Conservation (phyloP, 2,113 vertebrate species). For the Pipa parva region DNA sequence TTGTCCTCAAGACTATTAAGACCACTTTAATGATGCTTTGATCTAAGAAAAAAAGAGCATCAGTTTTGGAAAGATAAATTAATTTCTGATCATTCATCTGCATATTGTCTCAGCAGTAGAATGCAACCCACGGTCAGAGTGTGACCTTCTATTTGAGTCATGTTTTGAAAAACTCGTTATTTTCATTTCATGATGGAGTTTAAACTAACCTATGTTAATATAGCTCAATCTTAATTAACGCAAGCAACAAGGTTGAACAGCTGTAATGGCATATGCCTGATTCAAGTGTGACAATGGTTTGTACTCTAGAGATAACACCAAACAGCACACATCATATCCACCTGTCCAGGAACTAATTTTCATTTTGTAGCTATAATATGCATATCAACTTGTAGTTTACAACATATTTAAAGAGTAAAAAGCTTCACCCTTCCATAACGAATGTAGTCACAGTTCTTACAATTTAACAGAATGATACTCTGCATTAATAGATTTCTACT, state of each 20-base stretch:
- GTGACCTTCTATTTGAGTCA: background rate
- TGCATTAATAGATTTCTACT: background rate
- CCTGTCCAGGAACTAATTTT: background rate
- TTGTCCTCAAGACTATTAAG: too few relatives aligned
- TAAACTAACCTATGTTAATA: conserved; percentile 9
- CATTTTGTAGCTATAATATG: background rate
- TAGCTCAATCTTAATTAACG: conserved; percentile 24
- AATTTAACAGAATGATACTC: background rate
- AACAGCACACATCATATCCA: background rate
- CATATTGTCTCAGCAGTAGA: background rate
- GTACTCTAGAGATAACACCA: conserved; percentile 12
- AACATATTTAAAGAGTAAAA: background rate
- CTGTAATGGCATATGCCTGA: conserved; percentile 20
- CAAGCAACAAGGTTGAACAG: conserved; percentile 24
- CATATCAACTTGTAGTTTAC: background rate
- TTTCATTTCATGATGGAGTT: background rate
- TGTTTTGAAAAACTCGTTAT: background rate
- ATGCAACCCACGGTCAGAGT: background rate
- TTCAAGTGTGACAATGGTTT: conserved; percentile 15
- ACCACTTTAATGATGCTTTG: too few relatives aligned
- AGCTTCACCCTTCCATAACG: background rate
- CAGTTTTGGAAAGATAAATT: too few relatives aligned
- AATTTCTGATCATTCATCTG: background rate
- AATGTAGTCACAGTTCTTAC: background rate
- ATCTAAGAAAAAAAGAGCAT: too few relatives aligned